A percentile compares a stretch with the other conserved stretches of the same genome.
These are phyloP conservation scores for Philhelius pedissequus DNA, from an alignment of 2,888 invertebrate species.

Conservation along the genomic window DNA sequence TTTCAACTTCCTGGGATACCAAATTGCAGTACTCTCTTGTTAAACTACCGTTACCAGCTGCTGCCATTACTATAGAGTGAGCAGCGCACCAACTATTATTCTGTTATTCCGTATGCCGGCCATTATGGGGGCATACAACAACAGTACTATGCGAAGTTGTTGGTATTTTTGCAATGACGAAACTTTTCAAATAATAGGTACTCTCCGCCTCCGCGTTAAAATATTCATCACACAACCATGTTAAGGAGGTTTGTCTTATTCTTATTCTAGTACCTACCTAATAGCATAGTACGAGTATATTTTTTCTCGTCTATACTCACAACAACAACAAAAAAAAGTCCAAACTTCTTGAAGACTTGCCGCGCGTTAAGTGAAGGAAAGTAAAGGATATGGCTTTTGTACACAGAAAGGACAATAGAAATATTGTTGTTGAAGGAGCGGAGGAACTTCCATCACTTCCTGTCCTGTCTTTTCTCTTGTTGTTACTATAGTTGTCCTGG, in stretches of 20 bases:
- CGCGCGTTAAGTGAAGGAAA: slow-evolving; percentile 2
- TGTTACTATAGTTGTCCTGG: slow-evolving; percentile 21
- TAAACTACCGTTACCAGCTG: slow-evolving; percentile 28
- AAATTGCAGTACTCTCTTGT: slow-evolving; percentile 7
- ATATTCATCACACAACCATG: slow-evolving; percentile 60
- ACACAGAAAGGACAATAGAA: slow-evolving; percentile 23
- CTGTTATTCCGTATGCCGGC: background rate
- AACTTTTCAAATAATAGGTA: slow-evolving; percentile 64
- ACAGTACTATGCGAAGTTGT: background rate
- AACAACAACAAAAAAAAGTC: background rate
- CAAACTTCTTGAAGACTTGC: slow-evolving; percentile 3
- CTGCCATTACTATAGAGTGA: slow-evolving; percentile 5
- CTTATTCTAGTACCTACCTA: too few relatives aligned
- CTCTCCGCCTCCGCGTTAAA: slow-evolving; percentile 32
- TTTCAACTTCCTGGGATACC: slow-evolving; percentile 17
- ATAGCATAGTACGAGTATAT: too few relatives aligned
- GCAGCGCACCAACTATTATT: slow-evolving; percentile 9
- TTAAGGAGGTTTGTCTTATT: slow-evolving; percentile 20
- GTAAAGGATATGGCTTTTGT: slow-evolving; percentile 15
- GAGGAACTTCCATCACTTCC: slow-evolving; percentile 10
- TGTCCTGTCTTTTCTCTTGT: background rate
- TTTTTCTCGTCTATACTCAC: background rate
- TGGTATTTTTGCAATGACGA: slow-evolving; percentile 23
- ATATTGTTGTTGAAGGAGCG: background rate
- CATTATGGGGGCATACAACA: slow-evolving; percentile 21